These are phyloP conservation scores for Eonycteris spelaea DNA, from an alignment of 2,113 vertebrate species.

Conservation along the genomic window DNA sequence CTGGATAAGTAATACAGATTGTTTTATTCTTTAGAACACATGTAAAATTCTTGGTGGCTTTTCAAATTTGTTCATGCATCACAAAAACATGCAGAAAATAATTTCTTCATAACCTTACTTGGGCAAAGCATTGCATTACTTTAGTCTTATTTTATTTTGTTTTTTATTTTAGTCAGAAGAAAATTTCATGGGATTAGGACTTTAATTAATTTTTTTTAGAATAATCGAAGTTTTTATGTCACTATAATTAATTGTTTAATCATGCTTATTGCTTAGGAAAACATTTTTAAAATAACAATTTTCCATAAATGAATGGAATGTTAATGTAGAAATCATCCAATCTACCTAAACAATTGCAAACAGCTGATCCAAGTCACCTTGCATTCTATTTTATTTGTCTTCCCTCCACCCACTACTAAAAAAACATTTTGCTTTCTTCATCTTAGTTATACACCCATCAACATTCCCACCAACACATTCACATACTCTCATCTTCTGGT, in stretches of 20 bases:
- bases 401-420: not conserved
- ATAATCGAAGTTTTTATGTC: not conserved
- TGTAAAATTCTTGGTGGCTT: not conserved
- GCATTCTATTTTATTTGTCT: not conserved
- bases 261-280: not conserved
- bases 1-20: not conserved
- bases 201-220: conserved; percentile 3
- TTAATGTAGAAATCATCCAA: not conserved
- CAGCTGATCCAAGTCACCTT: not conserved
- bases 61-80: not conserved
- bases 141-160: not conserved
- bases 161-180: not conserved
- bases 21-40: not conserved
- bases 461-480: not conserved
- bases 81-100: not conserved
- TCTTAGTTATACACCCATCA: not conserved
- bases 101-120: not conserved
- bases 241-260: not conserved
- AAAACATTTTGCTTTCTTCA: not conserved
- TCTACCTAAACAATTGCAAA: not conserved
- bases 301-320: not conserved
- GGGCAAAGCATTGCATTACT: not conserved
- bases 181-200: not conserved
- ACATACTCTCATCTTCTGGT: not conserved
- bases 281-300: not conserved